These are phyloP conservation scores for Tetranychus piercei DNA, from an alignment of 2,888 invertebrate species.

Conservation along the genomic window DNA sequence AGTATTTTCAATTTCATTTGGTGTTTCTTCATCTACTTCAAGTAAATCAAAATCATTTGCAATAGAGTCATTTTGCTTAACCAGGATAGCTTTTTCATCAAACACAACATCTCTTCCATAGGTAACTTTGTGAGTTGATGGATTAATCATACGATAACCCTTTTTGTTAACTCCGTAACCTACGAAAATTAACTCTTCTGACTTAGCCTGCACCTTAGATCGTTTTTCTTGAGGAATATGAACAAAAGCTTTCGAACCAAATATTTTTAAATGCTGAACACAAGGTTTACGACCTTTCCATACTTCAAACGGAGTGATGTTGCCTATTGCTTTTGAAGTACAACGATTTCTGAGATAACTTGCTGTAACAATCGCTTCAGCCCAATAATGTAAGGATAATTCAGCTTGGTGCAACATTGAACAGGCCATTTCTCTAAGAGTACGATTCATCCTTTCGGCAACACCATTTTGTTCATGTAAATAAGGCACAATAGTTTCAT, in stretches of 20 bases:
- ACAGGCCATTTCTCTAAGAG: conserved; percentile 24
- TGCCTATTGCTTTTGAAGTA: conserved; percentile 8
- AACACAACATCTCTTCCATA: conserved; percentile 4
- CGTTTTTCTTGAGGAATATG: not conserved
- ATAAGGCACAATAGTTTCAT: conserved; percentile 21
- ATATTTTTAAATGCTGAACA: conserved; percentile 14
- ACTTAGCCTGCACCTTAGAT: conserved; percentile 15
- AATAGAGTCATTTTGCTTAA: not conserved
- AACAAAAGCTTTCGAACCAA: conserved; percentile 9
- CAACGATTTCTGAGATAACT: conserved; percentile 24
- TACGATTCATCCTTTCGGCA: conserved; percentile 13
- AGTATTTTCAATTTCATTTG: not conserved
- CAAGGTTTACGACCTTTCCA: conserved; percentile 20
- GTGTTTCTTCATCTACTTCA: not conserved
- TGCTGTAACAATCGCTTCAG: conserved; percentile 25
- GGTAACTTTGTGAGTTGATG: not conserved
- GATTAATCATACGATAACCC: conserved; percentile 14
- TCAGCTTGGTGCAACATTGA: conserved; percentile 1
- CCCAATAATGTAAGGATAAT: conserved; percentile 5
- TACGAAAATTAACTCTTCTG: conserved; percentile 5
- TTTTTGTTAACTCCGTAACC: conserved; percentile 13
- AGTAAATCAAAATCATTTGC: not conserved
- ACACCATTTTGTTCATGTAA: conserved; percentile 21
- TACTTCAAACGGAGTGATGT: conserved; percentile 21
- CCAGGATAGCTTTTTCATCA: not conserved